phyloP scores from a whole-genome alignment of 2,888 invertebrate genomes.

The Herminia tarsipennalis region DNA sequence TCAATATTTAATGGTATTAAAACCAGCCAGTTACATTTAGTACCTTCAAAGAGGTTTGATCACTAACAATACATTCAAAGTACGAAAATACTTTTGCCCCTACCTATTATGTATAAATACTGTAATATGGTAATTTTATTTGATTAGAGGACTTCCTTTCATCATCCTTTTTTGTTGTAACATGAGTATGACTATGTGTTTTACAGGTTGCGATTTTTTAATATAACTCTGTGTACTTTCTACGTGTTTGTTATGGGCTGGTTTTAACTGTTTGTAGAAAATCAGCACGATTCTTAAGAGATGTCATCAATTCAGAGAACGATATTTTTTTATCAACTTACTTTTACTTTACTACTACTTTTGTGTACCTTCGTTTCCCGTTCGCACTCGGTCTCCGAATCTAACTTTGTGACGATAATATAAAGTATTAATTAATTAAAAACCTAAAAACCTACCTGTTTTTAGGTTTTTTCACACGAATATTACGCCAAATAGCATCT shows the following conservation, averaged over 20 bases:
- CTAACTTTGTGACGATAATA: constrained; percentile 14
- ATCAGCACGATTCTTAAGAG: constrained; percentile 6
- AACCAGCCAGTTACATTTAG: no score
- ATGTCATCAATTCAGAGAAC: no score
- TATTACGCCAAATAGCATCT: constrained; percentile 10
- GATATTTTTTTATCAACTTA: neutral
- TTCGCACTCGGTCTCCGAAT: constrained; percentile 11
- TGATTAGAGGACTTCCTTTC: no score
- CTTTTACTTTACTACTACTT: neutral
- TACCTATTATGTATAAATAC: neutral
- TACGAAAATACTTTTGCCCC: no score
- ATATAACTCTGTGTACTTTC: neutral
- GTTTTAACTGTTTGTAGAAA: constrained; percentile 5
- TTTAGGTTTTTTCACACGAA: constrained; percentile 15
- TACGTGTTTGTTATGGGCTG: neutral
- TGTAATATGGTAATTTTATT: constrained; percentile 2
- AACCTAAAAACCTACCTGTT: constrained; percentile 21
- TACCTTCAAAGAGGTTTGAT: constrained; percentile 2
- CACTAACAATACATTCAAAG: no score
- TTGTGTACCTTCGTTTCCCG: constrained; percentile 20
- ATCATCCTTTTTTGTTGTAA: no score
- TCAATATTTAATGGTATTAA: no score
- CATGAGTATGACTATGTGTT: no score
- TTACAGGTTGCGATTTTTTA: no score
- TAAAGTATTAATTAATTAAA: constrained; percentile 13